These are phyloP conservation scores for Phocides pigmalion DNA, from an alignment of 1,140 invertebrate species.

Conservation along the genomic window DNA sequence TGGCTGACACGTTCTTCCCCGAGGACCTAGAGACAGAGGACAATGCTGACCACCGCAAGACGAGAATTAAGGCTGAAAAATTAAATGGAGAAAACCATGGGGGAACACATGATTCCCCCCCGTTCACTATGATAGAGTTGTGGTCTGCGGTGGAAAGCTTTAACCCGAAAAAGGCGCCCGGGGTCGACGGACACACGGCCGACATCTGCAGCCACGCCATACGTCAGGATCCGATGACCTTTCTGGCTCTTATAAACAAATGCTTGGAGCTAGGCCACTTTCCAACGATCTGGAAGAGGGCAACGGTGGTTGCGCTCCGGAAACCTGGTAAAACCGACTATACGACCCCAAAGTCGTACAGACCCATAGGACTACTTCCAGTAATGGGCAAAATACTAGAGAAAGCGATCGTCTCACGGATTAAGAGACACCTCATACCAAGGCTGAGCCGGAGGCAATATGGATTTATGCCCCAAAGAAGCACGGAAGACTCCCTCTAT, in stretches of 20 bases:
- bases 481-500: conserved; percentile 29
- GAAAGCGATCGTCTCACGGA: conserved; percentile 10
- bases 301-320: conserved; percentile 2
- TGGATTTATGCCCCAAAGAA: conserved; percentile 28
- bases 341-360: neutral
- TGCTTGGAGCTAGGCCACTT: conserved; percentile 1
- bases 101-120: neutral
- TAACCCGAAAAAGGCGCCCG: conserved; percentile 13
- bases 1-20: conserved; percentile 28
- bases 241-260: neutral
- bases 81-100: neutral
- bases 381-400: conserved; percentile 27
- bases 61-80: neutral
- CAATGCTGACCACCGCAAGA: neutral
- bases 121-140: neutral
- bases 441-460: conserved; percentile 12
- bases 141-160: neutral
- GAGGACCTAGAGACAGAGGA: neutral
- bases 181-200: neutral
- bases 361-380: conserved; percentile 26
- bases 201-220: conserved; percentile 5
- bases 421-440: conserved; percentile 15
- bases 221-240: neutral
- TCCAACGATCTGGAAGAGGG: conserved; percentile 20
- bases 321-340: conserved; percentile 21